A percentile compares a stretch with the other conserved stretches of the same genome.
phyloP scores from a whole-genome alignment of 1,140 invertebrate genomes.

The Caenorhabditis inopinata region DNA sequence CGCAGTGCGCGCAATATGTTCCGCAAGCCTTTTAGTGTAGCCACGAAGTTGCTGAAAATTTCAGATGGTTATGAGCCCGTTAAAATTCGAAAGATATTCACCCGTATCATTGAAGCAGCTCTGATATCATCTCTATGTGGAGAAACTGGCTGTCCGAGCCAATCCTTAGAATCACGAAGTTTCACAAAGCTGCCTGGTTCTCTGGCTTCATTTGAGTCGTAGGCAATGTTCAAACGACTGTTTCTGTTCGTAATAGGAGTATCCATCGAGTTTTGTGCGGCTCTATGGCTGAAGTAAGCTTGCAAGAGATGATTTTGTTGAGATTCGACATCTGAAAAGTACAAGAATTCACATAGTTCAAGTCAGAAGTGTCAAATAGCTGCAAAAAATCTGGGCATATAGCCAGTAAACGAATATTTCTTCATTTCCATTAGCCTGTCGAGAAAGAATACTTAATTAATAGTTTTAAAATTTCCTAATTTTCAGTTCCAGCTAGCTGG shows the following conservation, averaged over 20 bases:
- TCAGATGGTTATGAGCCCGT: background rate
- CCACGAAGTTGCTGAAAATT: background rate
- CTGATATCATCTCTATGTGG: conserved; percentile 25
- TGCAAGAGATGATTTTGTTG: background rate
- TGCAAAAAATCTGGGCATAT: too few relatives aligned
- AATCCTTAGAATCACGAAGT: background rate
- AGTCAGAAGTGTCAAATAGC: too few relatives aligned
- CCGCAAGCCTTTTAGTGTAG: conserved; percentile 3
- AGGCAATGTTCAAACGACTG: background rate
- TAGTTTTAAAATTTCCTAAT: too few relatives aligned
- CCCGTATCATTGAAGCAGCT: conserved; percentile 1
- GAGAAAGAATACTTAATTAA: too few relatives aligned
- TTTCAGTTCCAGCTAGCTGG: too few relatives aligned
- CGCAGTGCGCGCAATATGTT: background rate
- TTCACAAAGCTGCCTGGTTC: conserved; percentile 13
- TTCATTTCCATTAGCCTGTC: too few relatives aligned
- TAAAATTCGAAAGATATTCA: background rate
- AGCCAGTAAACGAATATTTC: too few relatives aligned
- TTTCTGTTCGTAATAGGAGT: background rate
- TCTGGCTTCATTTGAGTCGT: background rate
- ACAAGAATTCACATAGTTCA: too few relatives aligned
- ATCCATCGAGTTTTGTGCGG: background rate
- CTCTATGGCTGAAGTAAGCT: conserved; percentile 9
- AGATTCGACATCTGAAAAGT: background rate
- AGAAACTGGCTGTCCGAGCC: background rate